These are phyloP conservation scores for Diadegma fenestrale DNA, from an alignment of 2,888 invertebrate species.

Conservation along the genomic window DNA sequence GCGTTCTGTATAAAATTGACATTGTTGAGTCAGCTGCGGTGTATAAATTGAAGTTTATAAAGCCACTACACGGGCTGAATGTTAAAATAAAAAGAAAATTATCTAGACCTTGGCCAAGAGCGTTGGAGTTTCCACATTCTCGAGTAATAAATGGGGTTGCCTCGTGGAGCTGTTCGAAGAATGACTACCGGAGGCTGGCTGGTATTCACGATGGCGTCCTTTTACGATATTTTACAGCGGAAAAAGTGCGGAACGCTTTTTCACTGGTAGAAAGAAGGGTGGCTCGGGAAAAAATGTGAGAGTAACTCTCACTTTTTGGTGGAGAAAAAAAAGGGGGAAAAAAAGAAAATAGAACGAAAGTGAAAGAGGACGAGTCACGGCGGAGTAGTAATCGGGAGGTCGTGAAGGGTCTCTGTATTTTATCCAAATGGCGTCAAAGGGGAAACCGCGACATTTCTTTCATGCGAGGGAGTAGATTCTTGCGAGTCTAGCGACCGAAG, in stretches of 20 bases:
- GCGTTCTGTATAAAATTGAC: not conserved
- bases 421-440: conserved; percentile 83
- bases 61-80: conserved; percentile 13
- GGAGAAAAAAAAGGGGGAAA: conserved; percentile 26
- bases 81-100: conserved; percentile 17
- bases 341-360: conserved; percentile 49
- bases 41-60: conserved; percentile 1
- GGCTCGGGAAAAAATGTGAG: conserved; percentile 43
- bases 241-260: conserved; percentile 68
- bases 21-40: not conserved
- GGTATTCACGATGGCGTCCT: conserved; percentile 67
- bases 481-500: conserved; percentile 72
- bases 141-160: conserved; percentile 59
- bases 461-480: conserved; percentile 68
- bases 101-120: conserved; percentile 55
- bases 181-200: conserved; percentile 38
- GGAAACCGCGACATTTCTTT: conserved; percentile 67
- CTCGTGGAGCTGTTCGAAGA: conserved; percentile 47
- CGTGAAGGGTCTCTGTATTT: conserved; percentile 78
- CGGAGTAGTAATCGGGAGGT: conserved; percentile 70
- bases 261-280: conserved; percentile 38
- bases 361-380: conserved; percentile 48
- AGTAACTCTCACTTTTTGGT: conserved; percentile 61
- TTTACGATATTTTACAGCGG: conserved; percentile 75
- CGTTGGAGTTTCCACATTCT: conserved; percentile 43